Conservation (phyloP, 2,888 invertebrate species). For the Timandra comae region DNA sequence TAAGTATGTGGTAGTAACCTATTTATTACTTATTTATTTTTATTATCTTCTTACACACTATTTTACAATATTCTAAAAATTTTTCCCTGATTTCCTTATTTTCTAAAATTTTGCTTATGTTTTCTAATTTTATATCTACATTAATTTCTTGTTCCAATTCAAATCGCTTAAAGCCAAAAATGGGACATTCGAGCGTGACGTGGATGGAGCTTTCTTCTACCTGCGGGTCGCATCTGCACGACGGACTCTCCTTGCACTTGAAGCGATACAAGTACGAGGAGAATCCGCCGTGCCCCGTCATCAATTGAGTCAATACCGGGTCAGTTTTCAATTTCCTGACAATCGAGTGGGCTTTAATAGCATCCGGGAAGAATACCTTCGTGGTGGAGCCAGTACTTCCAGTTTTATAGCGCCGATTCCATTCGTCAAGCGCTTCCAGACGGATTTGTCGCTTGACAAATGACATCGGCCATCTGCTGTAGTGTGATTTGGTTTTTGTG, state of each 20-base stretch:
- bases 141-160: neutral
- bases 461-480: constrained; percentile 9
- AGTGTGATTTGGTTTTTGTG: constrained; percentile 1
- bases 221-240: constrained; percentile 13
- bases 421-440: constrained; percentile 8
- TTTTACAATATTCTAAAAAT: neutral
- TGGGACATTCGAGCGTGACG: constrained; percentile 5
- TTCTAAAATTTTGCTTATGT: neutral
- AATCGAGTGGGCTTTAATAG: neutral
- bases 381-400: neutral
- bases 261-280: constrained; percentile 11
- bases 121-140: neutral
- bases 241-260: constrained; percentile 11
- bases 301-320: neutral
- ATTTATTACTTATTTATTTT: constrained; percentile 1
- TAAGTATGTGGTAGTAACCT: neutral
- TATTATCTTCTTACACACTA: neutral
- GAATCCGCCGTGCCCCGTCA: constrained; percentile 16
- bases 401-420: constrained; percentile 1
- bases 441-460: constrained; percentile 11
- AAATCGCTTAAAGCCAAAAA: neutral
- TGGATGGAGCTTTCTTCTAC: constrained; percentile 1
- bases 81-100: neutral
- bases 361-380: constrained; percentile 6
- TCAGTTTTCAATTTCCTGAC: neutral